Conservation (phyloP, 2,888 invertebrate species). For the Pinctada fucata region DNA sequence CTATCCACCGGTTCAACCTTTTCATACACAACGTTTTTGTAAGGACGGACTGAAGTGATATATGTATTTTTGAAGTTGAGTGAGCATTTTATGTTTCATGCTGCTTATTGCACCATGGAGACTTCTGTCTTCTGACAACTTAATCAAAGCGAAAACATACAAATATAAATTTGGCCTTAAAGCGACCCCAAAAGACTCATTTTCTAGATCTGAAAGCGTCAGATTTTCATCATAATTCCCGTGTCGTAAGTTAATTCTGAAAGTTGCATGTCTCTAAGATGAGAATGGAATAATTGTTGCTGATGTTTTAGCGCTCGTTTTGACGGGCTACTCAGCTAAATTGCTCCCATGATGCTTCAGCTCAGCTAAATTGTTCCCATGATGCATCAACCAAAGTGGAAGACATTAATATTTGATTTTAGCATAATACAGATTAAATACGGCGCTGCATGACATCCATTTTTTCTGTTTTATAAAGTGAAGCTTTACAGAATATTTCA, state of each 20-base stretch:
- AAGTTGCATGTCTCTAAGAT: background rate
- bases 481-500: no score
- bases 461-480: no score
- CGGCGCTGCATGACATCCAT: no score
- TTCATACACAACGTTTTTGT: no score
- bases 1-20: no score
- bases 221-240: background rate
- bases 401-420: background rate
- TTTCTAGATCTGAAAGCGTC: background rate
- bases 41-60: no score
- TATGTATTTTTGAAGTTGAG: no score
- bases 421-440: no score
- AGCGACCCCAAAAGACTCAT: background rate
- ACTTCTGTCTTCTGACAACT: background rate
- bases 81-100: background rate
- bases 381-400: background rate
- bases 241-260: background rate
- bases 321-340: background rate
- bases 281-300: background rate
- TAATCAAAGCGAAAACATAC: background rate
- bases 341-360: background rate
- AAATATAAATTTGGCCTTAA: background rate
- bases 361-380: background rate
- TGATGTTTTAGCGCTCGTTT: background rate
- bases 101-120: background rate